Conservation (phyloP, 2,888 invertebrate genomes). For the Ceraclea dissimilis region DNA sequence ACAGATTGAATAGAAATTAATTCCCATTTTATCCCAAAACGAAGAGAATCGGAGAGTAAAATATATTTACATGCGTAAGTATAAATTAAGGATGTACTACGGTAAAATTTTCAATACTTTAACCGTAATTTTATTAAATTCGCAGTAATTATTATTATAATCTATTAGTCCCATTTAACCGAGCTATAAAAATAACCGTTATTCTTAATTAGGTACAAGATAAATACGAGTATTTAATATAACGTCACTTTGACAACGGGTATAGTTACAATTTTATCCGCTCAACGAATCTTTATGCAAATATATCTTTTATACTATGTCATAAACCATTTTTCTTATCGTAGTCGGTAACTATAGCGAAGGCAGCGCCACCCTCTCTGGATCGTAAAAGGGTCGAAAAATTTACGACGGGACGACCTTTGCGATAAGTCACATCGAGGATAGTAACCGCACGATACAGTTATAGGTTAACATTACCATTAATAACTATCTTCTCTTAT, state of each 20-base stretch:
- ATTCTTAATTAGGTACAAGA: too few relatives aligned
- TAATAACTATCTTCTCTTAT: neutral
- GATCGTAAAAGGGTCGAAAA: neutral
- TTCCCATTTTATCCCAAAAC: too few relatives aligned
- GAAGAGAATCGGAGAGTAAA: too few relatives aligned
- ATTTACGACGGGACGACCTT: slow-evolving; percentile 1
- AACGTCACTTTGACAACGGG: neutral
- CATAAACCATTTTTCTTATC: slow-evolving; percentile 18
- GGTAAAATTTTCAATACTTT: too few relatives aligned
- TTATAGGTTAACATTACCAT: neutral
- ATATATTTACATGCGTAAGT: too few relatives aligned
- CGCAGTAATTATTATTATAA: too few relatives aligned
- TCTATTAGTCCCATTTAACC: too few relatives aligned
- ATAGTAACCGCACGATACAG: neutral
- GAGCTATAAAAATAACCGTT: too few relatives aligned
- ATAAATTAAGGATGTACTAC: too few relatives aligned
- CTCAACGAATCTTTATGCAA: neutral
- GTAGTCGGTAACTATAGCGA: neutral
- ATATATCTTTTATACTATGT: neutral
- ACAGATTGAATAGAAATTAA: too few relatives aligned
- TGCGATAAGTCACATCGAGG: neutral
- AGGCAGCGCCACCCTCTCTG: neutral
- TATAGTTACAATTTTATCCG: neutral
- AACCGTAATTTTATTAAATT: too few relatives aligned
- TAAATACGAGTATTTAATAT: neutral